These are phyloP conservation scores for Micronisus gabar DNA, from an alignment of 2,113 vertebrate genomes.

Conservation along the genomic window DNA sequence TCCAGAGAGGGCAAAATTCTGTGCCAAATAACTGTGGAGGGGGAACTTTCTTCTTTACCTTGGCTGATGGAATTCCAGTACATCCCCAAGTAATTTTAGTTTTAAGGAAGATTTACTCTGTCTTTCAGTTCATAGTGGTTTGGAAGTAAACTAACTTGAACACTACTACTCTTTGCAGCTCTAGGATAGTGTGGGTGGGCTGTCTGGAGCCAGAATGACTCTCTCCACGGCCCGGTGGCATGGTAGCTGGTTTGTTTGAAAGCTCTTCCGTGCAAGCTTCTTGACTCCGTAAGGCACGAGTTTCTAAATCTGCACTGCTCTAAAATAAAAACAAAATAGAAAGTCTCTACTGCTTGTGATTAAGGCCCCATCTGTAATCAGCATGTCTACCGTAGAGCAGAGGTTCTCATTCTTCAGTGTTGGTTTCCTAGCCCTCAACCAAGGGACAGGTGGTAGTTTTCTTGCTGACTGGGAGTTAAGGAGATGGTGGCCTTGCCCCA, in stretches of 20 bases:
- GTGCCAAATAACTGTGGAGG: not conserved
- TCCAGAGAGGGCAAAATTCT: not conserved
- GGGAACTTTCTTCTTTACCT: not conserved
- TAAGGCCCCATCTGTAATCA: not conserved
- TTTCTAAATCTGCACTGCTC: not conserved
- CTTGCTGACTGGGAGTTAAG: not conserved
- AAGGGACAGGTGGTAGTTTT: not conserved
- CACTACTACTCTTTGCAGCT: not conserved
- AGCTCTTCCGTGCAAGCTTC: not conserved
- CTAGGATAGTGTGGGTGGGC: not conserved
- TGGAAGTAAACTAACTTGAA: not conserved
- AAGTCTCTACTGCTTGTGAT: not conserved
- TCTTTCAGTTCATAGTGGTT: not conserved
- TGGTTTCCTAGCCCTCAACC: not conserved
- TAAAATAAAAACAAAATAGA: not conserved
- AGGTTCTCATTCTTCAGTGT: not conserved
- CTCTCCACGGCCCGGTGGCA: accelerated
- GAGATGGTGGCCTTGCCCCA: not conserved
- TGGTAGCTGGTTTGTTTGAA: not conserved
- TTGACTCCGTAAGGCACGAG: not conserved
- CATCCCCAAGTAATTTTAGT: not conserved
- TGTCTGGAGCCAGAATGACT: not conserved
- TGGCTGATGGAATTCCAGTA: not conserved
- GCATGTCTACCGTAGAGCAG: not conserved
- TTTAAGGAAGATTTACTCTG: not conserved